A percentile compares a stretch with the other conserved stretches of the same genome.
Conservation (phyloP, 1,140 invertebrate genomes). For the Megathymus violae region DNA sequence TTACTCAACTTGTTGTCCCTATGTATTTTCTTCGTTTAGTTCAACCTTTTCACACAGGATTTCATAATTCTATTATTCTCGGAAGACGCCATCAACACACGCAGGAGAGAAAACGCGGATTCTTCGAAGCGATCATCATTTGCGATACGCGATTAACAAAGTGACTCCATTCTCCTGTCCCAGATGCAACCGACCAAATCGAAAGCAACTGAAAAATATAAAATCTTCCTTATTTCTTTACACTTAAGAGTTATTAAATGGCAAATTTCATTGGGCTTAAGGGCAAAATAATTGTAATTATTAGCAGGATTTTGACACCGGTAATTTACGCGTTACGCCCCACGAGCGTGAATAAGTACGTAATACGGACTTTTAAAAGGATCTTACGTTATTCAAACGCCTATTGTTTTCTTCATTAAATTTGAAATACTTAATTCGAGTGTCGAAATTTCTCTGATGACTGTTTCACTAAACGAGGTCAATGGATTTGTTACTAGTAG, state of each 20-base stretch:
- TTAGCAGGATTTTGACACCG: conserved; percentile 59
- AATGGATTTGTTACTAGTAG: neutral
- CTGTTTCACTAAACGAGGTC: neutral
- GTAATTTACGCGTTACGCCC: conserved; percentile 60
- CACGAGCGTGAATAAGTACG: conserved; percentile 51
- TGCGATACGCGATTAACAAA: conserved; percentile 61
- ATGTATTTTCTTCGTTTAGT: conserved; percentile 19
- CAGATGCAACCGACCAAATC: conserved; percentile 39
- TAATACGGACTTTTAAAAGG: conserved; percentile 50
- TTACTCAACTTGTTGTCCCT: conserved; percentile 13
- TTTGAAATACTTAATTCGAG: neutral
- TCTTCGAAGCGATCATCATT: conserved; percentile 60
- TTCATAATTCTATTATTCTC: conserved; percentile 40
- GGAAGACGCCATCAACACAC: conserved; percentile 45
- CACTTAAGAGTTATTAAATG: conserved; percentile 18
- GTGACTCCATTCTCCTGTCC: conserved; percentile 51
- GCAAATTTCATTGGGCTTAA: conserved; percentile 25
- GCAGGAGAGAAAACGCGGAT: conserved; percentile 50
- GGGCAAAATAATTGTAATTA: conserved; percentile 54
- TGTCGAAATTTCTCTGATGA: conserved; percentile 11
- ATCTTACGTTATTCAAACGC: conserved; percentile 52
- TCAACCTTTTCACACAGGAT: conserved; percentile 20
- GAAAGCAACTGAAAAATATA: neutral
- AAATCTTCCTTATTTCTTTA: conserved; percentile 28
- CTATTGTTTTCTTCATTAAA: conserved; percentile 47